Conservation (phyloP, 2,888 invertebrate species). For the Magallana nippona region DNA sequence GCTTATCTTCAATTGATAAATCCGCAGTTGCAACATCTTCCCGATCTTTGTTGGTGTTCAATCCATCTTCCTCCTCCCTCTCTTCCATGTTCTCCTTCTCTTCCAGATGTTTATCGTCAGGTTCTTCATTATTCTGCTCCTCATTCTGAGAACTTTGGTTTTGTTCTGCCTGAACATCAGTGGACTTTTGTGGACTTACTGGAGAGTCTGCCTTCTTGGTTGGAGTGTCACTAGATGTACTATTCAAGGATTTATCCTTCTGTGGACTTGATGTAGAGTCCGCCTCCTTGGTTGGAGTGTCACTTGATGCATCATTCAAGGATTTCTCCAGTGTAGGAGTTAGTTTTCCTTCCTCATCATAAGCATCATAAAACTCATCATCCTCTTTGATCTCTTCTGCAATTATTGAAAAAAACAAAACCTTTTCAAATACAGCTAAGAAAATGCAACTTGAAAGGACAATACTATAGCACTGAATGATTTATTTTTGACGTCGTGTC, state of each 20-base stretch:
- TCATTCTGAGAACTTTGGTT: neutral
- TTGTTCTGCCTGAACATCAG: neutral
- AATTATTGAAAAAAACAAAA: neutral
- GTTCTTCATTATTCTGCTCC: neutral
- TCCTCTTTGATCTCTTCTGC: slow-evolving; percentile 40
- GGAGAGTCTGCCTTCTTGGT: too few relatives aligned
- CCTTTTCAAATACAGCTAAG: neutral
- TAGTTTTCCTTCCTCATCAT: slow-evolving; percentile 34
- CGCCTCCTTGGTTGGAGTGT: neutral
- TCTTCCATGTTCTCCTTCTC: neutral
- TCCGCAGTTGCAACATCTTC: neutral
- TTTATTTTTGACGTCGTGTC: too few relatives aligned
- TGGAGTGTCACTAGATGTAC: neutral
- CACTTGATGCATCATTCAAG: neutral
- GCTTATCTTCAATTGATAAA: neutral
- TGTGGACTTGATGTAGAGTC: neutral
- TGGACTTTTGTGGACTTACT: neutral
- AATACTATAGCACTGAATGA: too few relatives aligned
- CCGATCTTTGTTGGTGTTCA: neutral
- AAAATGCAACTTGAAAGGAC: too few relatives aligned
- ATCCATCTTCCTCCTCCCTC: neutral
- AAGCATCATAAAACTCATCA: slow-evolving; percentile 47
- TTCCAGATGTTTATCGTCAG: neutral
- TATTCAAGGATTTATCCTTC: neutral
- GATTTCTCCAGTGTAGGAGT: neutral